Evolutionary conservation across 2,113 vertebrate genomes (phyloP).

Genomic region (Oncorhynchus gorbuscha): DNA sequence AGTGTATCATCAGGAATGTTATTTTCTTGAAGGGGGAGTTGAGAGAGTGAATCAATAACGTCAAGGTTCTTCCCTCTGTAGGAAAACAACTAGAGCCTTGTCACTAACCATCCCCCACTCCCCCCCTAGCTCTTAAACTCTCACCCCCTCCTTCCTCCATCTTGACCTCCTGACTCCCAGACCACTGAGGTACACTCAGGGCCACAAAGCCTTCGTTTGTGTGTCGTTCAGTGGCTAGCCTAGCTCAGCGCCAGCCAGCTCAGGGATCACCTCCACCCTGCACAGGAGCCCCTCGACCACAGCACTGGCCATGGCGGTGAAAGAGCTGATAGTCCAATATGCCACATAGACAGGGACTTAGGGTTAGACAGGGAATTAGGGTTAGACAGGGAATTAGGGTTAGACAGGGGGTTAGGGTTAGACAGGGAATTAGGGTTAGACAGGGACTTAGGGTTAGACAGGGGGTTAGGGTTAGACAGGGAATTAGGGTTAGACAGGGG

Average conservation of each 20-base stretch:
- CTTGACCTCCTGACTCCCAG: slow-evolving; percentile 68
- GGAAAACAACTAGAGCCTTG: slow-evolving; percentile 7
- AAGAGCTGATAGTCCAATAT: slow-evolving; percentile 39
- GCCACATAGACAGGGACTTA: slow-evolving; percentile 14
- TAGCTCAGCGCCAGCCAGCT: slow-evolving; percentile 2
- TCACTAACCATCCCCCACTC: background rate
- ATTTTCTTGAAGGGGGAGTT: background rate
- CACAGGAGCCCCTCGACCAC: slow-evolving; percentile 17
- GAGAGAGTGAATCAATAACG: background rate
- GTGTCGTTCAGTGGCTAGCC: slow-evolving; percentile 44
- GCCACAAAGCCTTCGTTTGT: slow-evolving; percentile 73
- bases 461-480: background rate
- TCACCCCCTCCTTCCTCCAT: slow-evolving; percentile 59
- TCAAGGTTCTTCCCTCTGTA: slow-evolving; percentile 3
- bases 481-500: background rate
- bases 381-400: too few relatives aligned
- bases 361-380: background rate
- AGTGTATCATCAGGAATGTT: background rate
- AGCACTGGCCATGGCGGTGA: slow-evolving; percentile 11
- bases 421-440: background rate
- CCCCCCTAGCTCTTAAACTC: slow-evolving; percentile 40
- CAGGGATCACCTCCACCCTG: slow-evolving; percentile 42
- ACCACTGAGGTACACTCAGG: slow-evolving; percentile 58
- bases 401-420: background rate
- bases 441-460: background rate